Evolutionary conservation across 2,797 vertebrate genomes (phyloP).

Genomic region (Nyctalus aviator): DNA sequence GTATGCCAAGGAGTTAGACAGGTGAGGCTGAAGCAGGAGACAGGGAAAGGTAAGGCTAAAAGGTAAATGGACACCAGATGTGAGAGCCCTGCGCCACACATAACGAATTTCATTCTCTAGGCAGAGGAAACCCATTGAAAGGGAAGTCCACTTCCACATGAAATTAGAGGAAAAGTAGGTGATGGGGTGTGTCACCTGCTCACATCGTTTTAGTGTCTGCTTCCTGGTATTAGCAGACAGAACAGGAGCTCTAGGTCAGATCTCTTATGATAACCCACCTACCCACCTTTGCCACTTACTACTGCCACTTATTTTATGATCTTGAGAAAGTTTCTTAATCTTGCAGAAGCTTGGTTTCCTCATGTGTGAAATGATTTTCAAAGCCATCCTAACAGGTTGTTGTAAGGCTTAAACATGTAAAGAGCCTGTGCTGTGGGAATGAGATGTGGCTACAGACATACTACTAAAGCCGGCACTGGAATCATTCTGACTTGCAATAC

Average conservation of each 20-base stretch:
- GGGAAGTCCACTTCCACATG: not conserved
- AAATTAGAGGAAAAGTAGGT: not conserved
- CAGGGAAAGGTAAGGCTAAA: too few relatives aligned
- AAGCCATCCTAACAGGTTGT: not conserved
- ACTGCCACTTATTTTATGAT: not conserved
- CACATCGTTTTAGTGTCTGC: rapidly evolving
- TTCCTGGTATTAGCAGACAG: not conserved
- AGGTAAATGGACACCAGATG: not conserved
- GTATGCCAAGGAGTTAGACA: rapidly evolving
- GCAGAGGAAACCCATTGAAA: not conserved
- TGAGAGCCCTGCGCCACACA: too few relatives aligned
- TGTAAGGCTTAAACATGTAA: not conserved
- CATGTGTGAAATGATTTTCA: not conserved
- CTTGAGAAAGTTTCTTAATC: not conserved
- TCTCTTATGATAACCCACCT: not conserved
- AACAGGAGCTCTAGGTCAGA: not conserved
- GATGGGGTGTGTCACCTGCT: rapidly evolving
- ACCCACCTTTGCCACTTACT: not conserved
- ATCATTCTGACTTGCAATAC: rapidly evolving
- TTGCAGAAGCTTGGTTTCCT: not conserved
- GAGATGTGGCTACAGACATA: rapidly evolving
- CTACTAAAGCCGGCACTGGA: not conserved
- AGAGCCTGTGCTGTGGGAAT: not conserved
- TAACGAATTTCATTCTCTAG: not conserved
- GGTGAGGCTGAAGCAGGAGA: not conserved